These are phyloP conservation scores for Drosophila algonquin DNA, from an alignment of 2,888 invertebrate species.

Conservation along the genomic window DNA sequence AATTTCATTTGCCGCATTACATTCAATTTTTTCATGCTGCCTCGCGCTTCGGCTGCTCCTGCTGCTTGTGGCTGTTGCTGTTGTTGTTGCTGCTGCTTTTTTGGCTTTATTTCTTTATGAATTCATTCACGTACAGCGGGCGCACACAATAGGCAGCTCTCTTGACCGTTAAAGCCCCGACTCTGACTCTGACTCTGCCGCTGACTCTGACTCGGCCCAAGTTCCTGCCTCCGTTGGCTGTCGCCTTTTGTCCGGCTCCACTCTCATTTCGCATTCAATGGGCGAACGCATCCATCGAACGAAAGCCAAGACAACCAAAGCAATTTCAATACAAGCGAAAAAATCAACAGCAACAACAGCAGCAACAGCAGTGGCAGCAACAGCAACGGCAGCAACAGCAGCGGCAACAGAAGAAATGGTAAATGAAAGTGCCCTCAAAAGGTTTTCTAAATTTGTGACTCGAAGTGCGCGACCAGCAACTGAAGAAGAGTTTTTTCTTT, in stretches of 20 bases:
- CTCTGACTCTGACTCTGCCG: not conserved
- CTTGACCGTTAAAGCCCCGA: constrained; percentile 66
- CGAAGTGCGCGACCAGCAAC: constrained; percentile 38
- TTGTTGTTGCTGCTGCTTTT: constrained; percentile 17
- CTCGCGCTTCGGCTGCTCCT: constrained; percentile 39
- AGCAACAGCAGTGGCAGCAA: constrained; percentile 33
- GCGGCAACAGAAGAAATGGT: constrained; percentile 55
- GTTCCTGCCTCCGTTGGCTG: constrained; percentile 37
- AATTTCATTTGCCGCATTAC: constrained; percentile 75
- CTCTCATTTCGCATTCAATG: constrained; percentile 74
- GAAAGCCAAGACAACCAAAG: constrained; percentile 69
- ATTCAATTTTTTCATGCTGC: constrained; percentile 70
- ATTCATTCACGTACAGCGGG: constrained; percentile 69
- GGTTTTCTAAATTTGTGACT: constrained; percentile 77
- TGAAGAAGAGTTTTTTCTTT: constrained; percentile 44
- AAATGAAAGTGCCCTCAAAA: constrained; percentile 82
- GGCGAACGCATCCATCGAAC: constrained; percentile 76
- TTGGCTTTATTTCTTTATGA: constrained; percentile 51
- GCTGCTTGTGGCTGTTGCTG: constrained; percentile 30
- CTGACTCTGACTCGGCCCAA: constrained; percentile 29
- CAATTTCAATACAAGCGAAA: constrained; percentile 75
- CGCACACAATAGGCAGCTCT: constrained; percentile 53
- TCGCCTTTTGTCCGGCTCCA: constrained; percentile 34
- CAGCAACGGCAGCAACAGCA: constrained; percentile 25
- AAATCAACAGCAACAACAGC: constrained; percentile 12